A percentile compares a stretch with the other conserved stretches of the same genome.
Conservation (phyloP, 2,113 vertebrate genomes). For the Catharus minimus region DNA sequence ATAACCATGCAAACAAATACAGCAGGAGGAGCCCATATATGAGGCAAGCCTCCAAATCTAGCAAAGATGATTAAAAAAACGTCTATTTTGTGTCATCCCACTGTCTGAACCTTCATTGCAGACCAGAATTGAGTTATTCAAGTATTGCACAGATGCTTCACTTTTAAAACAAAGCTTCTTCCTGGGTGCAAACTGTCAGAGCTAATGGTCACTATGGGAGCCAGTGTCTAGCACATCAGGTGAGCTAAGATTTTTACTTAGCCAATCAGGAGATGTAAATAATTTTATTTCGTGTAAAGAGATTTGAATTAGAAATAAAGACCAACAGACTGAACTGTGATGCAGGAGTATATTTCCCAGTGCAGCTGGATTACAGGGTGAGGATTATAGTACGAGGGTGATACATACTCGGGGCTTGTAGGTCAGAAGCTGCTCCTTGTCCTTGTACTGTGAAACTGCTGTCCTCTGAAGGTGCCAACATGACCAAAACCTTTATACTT, state of each 20-base stretch:
- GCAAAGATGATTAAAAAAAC: background rate
- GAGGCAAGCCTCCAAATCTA: background rate
- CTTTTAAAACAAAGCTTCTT: background rate
- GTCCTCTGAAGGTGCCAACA: background rate
- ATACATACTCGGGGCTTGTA: background rate
- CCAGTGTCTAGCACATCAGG: background rate
- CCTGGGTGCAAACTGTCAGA: background rate
- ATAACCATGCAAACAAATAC: accelerated
- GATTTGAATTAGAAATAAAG: background rate
- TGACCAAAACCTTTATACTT: background rate
- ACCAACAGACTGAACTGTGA: background rate
- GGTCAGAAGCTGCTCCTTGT: background rate
- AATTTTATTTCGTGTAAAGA: background rate
- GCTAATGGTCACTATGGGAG: background rate
- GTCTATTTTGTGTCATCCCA: background rate
- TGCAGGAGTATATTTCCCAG: background rate
- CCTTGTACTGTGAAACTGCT: background rate
- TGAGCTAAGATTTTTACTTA: background rate
- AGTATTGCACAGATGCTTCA: background rate
- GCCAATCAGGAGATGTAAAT: background rate
- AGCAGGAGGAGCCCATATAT: accelerated
- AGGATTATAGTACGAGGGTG: background rate
- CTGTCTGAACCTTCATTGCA: background rate
- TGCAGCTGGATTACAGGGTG: background rate
- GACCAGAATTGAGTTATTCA: background rate